Percentiles rank a stretch among this genome's conserved stretches.
Evolutionary conservation across 2,113 vertebrate species (phyloP).

Genomic region (Gambusia holbrooki): DNA sequence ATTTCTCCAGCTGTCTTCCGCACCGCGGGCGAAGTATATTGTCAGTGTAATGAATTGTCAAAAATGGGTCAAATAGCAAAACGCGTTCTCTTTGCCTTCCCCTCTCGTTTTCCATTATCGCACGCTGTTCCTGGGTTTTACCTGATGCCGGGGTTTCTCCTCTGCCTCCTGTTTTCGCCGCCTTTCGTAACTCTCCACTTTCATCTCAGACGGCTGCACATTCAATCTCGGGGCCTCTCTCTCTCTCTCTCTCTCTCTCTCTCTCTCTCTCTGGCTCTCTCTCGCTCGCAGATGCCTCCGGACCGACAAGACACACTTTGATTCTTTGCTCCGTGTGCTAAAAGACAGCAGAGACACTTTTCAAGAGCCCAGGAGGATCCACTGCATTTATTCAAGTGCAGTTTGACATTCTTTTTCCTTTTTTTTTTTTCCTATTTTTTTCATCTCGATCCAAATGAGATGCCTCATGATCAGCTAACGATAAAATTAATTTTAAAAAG

Average conservation of each 20-base stretch:
- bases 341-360: slow-evolving; percentile 26
- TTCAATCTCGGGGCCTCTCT: slow-evolving; percentile 34
- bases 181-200: slow-evolving; percentile 17
- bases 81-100: not conserved
- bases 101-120: slow-evolving; percentile 5
- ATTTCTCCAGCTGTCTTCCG: not conserved
- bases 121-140: slow-evolving; percentile 4
- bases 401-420: slow-evolving; percentile 23
- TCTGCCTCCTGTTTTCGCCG: slow-evolving; percentile 16
- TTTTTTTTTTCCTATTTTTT: slow-evolving; percentile 11
- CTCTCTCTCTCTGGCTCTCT: slow-evolving; percentile 15
- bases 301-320: slow-evolving; percentile 25
- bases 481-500: not conserved
- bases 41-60: slow-evolving; percentile 5
- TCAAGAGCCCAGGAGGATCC: not conserved
- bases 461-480: not conserved
- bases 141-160: slow-evolving; percentile 22
- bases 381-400: not conserved
- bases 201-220: slow-evolving; percentile 37
- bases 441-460: slow-evolving; percentile 4
- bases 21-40: slow-evolving; percentile 11
- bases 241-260: slow-evolving; percentile 21
- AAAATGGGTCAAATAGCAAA: slow-evolving; percentile 34
- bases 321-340: slow-evolving; percentile 18
- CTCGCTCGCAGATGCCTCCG: slow-evolving; percentile 5